Evolutionary conservation across 2,113 vertebrate species (phyloP).

Genomic region (Ursus arctos): DNA sequence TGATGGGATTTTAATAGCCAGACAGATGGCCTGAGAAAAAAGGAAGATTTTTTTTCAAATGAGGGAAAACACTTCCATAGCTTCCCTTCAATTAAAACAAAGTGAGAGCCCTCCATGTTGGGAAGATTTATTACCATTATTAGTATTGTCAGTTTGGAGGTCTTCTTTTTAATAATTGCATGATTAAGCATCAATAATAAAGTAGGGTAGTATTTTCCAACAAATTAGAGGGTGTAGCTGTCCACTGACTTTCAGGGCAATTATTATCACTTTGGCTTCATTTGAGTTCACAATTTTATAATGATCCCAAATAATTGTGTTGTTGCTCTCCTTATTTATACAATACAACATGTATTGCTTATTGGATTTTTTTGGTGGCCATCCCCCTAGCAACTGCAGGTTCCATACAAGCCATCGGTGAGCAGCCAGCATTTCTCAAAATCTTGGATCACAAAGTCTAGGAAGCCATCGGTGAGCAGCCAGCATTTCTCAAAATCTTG

Average conservation of each 20-base stretch:
- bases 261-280: conserved; percentile 26
- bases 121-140: conserved; percentile 47
- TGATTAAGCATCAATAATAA: conserved; percentile 46
- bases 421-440: conserved; percentile 12
- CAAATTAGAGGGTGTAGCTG: conserved; percentile 14
- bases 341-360: neutral
- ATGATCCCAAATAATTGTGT: conserved; percentile 19
- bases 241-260: conserved; percentile 14
- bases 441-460: neutral
- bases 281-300: conserved; percentile 56
- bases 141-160: conserved; percentile 44
- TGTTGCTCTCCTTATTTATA: neutral
- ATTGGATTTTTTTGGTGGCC: neutral
- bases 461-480: neutral
- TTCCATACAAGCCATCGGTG: neutral
- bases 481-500: conserved; percentile 6
- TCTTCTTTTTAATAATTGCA: conserved; percentile 66
- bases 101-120: conserved; percentile 1
- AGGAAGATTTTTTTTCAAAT: conserved; percentile 50
- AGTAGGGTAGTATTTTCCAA: conserved; percentile 32
- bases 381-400: neutral
- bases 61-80: conserved; percentile 73
- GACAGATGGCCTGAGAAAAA: conserved; percentile 79
- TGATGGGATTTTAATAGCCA: conserved; percentile 82
- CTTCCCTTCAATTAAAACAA: conserved; percentile 67